A percentile compares a stretch with the other conserved stretches of the same genome.
phyloP scores from a whole-genome alignment of 2,113 vertebrate genomes.

The Notarius quadriscutis region DNA sequence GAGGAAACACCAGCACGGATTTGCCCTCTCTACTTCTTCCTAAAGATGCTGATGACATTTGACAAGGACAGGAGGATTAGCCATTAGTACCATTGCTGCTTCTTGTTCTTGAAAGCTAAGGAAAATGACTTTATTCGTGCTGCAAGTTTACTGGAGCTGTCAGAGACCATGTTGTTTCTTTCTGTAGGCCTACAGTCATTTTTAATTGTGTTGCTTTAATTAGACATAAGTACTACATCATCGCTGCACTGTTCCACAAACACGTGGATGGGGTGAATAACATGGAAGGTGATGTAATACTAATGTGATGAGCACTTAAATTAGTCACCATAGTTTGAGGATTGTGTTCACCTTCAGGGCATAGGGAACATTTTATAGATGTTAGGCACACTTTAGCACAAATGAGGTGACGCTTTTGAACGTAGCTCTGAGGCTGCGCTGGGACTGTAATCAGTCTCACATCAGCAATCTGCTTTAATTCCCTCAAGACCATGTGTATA shows the following conservation, averaged over 20 bases:
- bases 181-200: background rate
- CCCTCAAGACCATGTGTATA: conserved; percentile 10
- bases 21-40: background rate
- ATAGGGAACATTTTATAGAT: background rate
- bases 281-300: background rate
- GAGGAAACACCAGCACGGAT: background rate
- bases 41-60: conserved; percentile 7
- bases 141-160: background rate
- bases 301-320: background rate
- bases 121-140: background rate
- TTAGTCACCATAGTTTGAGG: background rate
- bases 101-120: background rate
- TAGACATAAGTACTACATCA: conserved; percentile 7
- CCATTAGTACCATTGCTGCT: background rate
- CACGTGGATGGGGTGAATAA: background rate
- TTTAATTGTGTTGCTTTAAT: conserved; percentile 29
- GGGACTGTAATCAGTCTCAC: background rate
- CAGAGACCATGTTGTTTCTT: background rate
- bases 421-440: background rate
- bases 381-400: conserved; percentile 8
- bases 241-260: conserved; percentile 5
- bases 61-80: background rate
- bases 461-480: conserved; percentile 27
- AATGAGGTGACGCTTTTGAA: conserved; percentile 11
- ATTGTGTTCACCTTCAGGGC: background rate